A percentile compares a stretch with the other conserved stretches of the same genome.
These are phyloP conservation scores for Alces alces DNA, from an alignment of 2,113 vertebrate species.

Conservation along the genomic window DNA sequence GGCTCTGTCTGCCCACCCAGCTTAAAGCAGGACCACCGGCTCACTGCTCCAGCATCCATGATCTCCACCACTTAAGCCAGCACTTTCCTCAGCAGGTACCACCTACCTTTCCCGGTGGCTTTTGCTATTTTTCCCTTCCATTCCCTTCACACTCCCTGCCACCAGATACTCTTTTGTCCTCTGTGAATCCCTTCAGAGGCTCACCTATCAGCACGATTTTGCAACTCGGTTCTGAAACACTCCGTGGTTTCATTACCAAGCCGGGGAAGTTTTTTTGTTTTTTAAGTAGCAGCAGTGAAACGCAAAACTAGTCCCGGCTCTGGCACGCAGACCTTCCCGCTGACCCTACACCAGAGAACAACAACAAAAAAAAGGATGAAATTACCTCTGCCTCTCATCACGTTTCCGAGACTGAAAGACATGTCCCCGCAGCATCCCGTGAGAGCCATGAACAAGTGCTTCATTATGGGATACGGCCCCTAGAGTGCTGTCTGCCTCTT, in stretches of 20 bases:
- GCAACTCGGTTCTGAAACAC: background rate
- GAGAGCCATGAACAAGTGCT: background rate
- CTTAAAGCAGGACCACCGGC: background rate
- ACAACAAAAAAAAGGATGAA: background rate
- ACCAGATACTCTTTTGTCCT: background rate
- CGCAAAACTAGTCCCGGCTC: background rate
- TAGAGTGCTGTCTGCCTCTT: background rate
- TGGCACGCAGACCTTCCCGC: too few relatives aligned
- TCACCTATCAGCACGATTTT: background rate
- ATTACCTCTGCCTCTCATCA: background rate
- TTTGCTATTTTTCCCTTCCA: background rate
- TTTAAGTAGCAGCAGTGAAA: background rate
- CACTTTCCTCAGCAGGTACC: background rate
- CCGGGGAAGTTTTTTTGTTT: background rate
- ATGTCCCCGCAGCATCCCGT: background rate
- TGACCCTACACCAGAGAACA: background rate
- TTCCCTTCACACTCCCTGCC: background rate
- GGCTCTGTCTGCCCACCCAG: background rate
- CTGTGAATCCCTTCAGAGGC: background rate
- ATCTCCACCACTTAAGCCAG: fast-evolving
- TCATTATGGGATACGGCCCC: background rate
- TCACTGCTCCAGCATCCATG: fast-evolving
- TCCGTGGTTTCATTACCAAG: background rate
- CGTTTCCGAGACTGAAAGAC: background rate
- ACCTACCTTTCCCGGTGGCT: background rate